Base-by-base conservation (phyloP, 2,113 vertebrate genomes). In the Indicator maculatus region DNA sequence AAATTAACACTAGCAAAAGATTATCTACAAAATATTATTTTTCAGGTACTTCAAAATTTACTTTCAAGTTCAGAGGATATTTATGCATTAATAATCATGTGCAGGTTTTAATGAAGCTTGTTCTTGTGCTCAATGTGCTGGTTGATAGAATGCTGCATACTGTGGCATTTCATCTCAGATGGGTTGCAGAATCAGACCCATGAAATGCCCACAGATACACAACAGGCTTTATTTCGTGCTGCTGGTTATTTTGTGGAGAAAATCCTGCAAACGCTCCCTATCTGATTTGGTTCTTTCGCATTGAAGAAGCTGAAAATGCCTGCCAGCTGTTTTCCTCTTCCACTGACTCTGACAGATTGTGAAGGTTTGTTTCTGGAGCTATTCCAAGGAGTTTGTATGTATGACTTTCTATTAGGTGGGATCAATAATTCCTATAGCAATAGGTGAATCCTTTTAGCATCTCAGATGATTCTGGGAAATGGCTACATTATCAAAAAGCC, bases 281-380 rank as follows among this genome's bases (percentile, higher is more conserved):
- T 56, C 69, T 86, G 58, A 36, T 24, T 73, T 70, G 8, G 41
- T 67, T 83, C 31, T 85, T 89, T 72, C 89, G 18, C 31, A 26
- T 6, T 69, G 72, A 56, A 72, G 18, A 85, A 74, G 28, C 60
- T 89, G 44, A 66, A 82, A 90, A 74, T 0, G 6, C 72, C 69
- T 85, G 44, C 47, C 41, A 61, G 71, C 77, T 77, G 9, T 83
- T 94, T 89, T 78, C 13, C 17, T 28, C 27, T 85, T 95, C 75
- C 52, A 21, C 86, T 44, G 30, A 10, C 31, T 84, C 65, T 1
- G 9, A n/a, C 47, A 23, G 20, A 18, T 39, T 26, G 11, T 28
- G 21, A 71, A 80, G 52, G 56, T 26, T 85, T 87, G 20, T 87
- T 94, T 91, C 84, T 93, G 72, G 56, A 85, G 80, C 26, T 88